These are phyloP conservation scores for Macrosiphum euphorbiae DNA, from an alignment of 2,888 invertebrate genomes.

Conservation along the genomic window DNA sequence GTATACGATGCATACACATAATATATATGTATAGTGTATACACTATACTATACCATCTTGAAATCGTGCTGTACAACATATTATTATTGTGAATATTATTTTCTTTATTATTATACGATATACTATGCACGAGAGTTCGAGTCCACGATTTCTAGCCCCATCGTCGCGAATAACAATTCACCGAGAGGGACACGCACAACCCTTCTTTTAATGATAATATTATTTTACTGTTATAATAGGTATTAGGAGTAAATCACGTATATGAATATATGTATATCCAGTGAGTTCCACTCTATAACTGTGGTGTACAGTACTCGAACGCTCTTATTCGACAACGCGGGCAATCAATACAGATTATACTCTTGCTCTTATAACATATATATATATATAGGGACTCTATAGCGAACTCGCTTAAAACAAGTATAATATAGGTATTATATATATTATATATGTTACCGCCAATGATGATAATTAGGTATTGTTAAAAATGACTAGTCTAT, in stretches of 20 bases:
- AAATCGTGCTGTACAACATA: neutral
- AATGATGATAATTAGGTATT: no score
- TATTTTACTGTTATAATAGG: neutral
- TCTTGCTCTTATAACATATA: no score
- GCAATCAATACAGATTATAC: conserved; percentile 42
- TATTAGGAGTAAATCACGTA: neutral
- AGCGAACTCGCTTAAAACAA: neutral
- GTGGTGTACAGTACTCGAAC: neutral
- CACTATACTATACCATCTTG: no score
- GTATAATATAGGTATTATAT: neutral
- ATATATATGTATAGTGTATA: neutral
- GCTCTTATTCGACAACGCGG: neutral
- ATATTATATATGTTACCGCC: no score
- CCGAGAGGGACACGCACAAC: neutral
- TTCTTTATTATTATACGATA: no score
- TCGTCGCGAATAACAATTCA: neutral
- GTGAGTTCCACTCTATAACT: neutral
- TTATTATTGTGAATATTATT: neutral
- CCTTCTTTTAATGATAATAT: neutral
- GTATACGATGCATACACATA: neutral
- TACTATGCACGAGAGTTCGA: neutral
- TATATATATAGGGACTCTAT: neutral
- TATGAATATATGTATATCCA: neutral
- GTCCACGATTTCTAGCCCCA: neutral
- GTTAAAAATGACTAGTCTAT: no score